Evolutionary conservation across 2,888 invertebrate genomes (phyloP), one percentile per base, ranked within the genome.

Genomic region (Anthophora plumipes): DNA sequence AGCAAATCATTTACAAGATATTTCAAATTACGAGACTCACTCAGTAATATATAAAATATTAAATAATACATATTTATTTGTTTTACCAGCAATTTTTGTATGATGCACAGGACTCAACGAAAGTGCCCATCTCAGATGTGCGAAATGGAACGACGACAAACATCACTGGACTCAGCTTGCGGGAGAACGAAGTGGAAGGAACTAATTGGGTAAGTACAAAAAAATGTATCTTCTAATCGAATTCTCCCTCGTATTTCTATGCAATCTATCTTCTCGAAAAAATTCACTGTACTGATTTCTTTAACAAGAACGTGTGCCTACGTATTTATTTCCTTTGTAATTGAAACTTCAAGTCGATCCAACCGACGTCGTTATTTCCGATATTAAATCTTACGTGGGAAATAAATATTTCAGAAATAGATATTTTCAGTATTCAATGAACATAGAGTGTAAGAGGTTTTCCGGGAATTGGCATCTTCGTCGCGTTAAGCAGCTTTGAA

Each of bases 141-240:
- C 80, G 90, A 6, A 91, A 91, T 60, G 84, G 83, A 20, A 91
- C 90, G 4, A 59, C 75, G 1, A 88, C 88, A 17, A 92, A 92
- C 79, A 87, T 92, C 20, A 92, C 92, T 0, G 90, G 88, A 9
- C 84, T 92, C 37, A 91, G 89, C 71, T 67, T 92, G 50, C 80
- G 90, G 37, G 85, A 86, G 6, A 87, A 86, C 60, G 83, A 90
- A 14, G 59, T 82, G 22, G 72, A 77, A 8, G 86, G 70, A 46
- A 68, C 86, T 54, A 68, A 82, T 55, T 80, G 61, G 88, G 88
- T 88, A 82, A 72, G 60, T 79, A 73, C 52, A 11, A 12, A 43
- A n/a, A 54, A 48, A 37, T 54, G 46, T 43, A n/a, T 11, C 37
- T 14, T 52, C 50, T 54, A 43, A 50, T 37, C n/a, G 43, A 43